Evolutionary conservation across 1,140 invertebrate species (phyloP), one percentile per base, ranked within the genome.

Genomic region (Drosophila insularis): DNA sequence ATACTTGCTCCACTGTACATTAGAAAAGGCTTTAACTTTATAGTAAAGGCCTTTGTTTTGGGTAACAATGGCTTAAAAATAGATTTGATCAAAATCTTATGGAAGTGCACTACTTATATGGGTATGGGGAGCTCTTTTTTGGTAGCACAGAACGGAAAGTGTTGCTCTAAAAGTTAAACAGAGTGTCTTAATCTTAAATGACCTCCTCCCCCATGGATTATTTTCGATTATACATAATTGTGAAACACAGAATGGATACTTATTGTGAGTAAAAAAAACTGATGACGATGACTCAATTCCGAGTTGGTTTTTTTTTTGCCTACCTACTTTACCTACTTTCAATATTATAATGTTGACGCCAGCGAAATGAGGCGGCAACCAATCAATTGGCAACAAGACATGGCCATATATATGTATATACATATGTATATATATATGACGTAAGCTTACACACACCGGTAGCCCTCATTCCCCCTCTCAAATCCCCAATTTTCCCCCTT

Each of bases 341-440:
- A 81, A 81, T 81, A 68, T 71, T 80, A 21, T 21, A 50, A 64
- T 77, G 70, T 77, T 68, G 81, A 84, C 66, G 68, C 72, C 50
- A 74, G 76, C 80, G 63, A 71, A 79, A 81, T 74, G 66, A 35
- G 32, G 32, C 70, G 64, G 64, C 65, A 73, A 65, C 66, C 62
- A 72, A 58, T 72, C 78, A 75, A 86, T 87, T 86, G 82, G 89
- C 82, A 87, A 89, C 71, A 87, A 87, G 82, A 87, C 84, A 87
- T 87, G 76, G 84, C 82, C 79, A 87, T 68, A 84, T 78, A 74
- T 27, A 27, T 3, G 2, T 27, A 27, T 27, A 27, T 27, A 5
- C 4, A 27, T 27, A 27, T 27, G 23, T 5, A 5, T 27, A 27
- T 27, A 4, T 76, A 72, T 84, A 79, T 86, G 81, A 86, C 81